Percentiles rank a stretch among this genome's conserved stretches.
Evolutionary conservation across 2,113 vertebrate genomes (phyloP).

Genomic region (Melanocharis versteri): DNA sequence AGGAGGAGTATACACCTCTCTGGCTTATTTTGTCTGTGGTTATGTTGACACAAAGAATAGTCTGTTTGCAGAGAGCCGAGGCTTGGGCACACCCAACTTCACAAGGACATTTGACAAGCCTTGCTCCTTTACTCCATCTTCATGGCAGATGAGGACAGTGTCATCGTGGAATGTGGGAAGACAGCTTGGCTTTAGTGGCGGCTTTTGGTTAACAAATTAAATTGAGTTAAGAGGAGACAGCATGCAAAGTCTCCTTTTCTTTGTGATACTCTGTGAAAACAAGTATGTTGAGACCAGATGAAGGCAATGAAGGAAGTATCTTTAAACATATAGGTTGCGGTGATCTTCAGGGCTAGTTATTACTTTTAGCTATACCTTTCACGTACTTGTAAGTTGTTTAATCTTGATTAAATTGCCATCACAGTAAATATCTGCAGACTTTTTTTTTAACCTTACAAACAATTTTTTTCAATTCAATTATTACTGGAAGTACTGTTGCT

Average conservation of each 20-base stretch:
- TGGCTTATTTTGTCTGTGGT: not conserved
- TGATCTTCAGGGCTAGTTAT: not conserved
- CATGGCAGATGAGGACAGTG: not conserved
- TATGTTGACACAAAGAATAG: not conserved
- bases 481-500: not conserved
- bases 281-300: accelerated
- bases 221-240: not conserved
- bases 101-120: not conserved
- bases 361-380: not conserved
- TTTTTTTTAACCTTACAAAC: not conserved
- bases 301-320: not conserved
- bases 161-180: not conserved
- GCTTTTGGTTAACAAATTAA: not conserved
- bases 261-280: accelerated
- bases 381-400: not conserved
- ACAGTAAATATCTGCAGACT: not conserved
- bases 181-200: not conserved
- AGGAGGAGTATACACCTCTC: not conserved
- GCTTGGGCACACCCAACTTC: not conserved
- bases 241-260: not conserved
- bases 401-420: not conserved
- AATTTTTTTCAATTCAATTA: not conserved
- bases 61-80: not conserved
- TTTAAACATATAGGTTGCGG: not conserved
- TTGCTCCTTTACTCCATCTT: not conserved